These are phyloP conservation scores for Sebastes kiyomatsui DNA, from an alignment of 2,797 vertebrate genomes.

Conservation along the genomic window DNA sequence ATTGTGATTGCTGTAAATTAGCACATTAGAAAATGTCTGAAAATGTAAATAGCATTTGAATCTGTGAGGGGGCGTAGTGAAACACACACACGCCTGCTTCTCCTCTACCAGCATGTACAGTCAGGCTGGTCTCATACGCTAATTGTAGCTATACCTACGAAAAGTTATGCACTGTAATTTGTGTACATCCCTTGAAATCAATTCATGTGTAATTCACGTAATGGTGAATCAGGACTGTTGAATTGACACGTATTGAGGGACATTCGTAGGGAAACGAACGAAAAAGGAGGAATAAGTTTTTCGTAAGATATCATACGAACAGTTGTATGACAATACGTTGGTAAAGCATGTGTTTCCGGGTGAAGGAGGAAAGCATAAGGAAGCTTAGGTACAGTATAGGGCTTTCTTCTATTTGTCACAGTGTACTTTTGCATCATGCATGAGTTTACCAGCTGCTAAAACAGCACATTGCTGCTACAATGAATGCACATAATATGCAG, in stretches of 20 bases:
- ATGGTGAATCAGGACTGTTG: too few relatives aligned
- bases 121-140: too few relatives aligned
- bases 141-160: too few relatives aligned
- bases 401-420: neutral
- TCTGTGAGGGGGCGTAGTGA: neutral
- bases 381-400: neutral
- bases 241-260: too few relatives aligned
- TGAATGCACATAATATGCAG: neutral
- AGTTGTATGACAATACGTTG: too few relatives aligned
- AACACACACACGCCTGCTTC: neutral
- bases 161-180: too few relatives aligned
- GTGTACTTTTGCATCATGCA: neutral
- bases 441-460: neutral
- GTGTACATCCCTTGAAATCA: too few relatives aligned
- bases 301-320: too few relatives aligned
- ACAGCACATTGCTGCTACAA: neutral
- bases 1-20: conserved; percentile 20
- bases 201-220: too few relatives aligned
- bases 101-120: neutral
- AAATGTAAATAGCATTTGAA: neutral
- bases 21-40: neutral
- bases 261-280: too few relatives aligned
- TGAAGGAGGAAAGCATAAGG: neutral
- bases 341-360: neutral
- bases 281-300: too few relatives aligned